Evolutionary conservation across 2,888 invertebrate species (phyloP), one percentile per base, ranked within the genome.

Genomic region (Cryptophagus acutangulus): DNA sequence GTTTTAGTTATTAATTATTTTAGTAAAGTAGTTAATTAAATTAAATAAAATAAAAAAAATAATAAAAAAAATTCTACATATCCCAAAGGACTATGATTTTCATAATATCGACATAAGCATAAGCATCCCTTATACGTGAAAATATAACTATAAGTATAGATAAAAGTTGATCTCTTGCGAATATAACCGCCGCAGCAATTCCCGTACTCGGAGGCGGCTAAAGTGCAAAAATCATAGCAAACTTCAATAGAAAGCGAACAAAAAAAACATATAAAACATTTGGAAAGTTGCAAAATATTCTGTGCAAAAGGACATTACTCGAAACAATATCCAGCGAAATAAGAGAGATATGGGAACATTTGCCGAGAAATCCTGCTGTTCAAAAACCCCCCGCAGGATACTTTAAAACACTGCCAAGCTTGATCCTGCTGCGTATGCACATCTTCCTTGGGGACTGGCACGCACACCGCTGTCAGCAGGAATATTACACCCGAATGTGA

Each of bases 251-350:
- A 20, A n/a, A n/a, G n/a, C n/a, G n/a, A n/a, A n/a, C n/a, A n/a
- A n/a, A n/a, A 29, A n/a, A 30, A 26, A 17, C 34, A 29, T 36
- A 33, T 40, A 33, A 39, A 40, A 40, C 39, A 37, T 33, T 35
- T 43, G 16, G 15, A 43, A 31, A 29, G 10, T 39, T 37, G 28
- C 36, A 29, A 41, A 41, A 39, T 34, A 17, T 31, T 41, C 36
- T 41, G 38, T 47, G 36, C 36, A n/a, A n/a, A n/a, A n/a, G n/a
- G 41, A 45, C 53, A 51, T 53, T 49, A 53, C 44, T 38, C 40
- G 49, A 48, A 46, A 53, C 49, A 49, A 46, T 48, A 53, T 49
- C 40, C 46, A 25, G 29, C 36, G 33, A 41, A 39, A 46, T 47
- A 49, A 43, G 41, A 41, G 46, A 48, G 40, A 49, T 46, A 50